Evolutionary conservation across 2,113 vertebrate genomes (phyloP).

Genomic region (Callocephalon fimbriatum): DNA sequence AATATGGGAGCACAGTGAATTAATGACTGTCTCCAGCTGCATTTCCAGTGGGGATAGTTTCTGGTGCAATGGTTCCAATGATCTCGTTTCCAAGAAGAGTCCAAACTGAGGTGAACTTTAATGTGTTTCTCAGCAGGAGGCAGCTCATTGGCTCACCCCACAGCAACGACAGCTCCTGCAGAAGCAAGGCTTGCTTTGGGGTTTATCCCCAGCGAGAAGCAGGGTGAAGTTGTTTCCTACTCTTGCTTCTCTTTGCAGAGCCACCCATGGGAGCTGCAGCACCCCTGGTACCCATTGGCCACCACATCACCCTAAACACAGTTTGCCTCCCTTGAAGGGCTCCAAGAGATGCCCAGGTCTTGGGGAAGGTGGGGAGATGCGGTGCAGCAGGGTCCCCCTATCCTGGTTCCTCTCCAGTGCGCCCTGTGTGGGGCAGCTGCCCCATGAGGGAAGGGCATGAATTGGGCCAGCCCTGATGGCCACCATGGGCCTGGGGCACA

Average conservation of each 20-base stretch:
- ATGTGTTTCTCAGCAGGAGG: neutral
- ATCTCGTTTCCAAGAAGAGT: neutral
- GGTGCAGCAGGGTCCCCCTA: neutral
- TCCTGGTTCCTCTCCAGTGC: too few relatives aligned
- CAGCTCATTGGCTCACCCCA: neutral
- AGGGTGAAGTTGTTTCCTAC: neutral
- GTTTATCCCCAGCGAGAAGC: neutral
- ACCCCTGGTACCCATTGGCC: neutral
- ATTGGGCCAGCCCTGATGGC: neutral
- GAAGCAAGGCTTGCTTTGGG: neutral
- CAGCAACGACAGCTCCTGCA: fast-evolving
- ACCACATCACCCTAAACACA: neutral
- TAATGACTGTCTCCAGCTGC: conserved; percentile 68
- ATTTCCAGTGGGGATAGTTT: neutral
- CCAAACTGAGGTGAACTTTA: neutral
- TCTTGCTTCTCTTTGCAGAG: neutral
- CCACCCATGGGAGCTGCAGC: neutral
- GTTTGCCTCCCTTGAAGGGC: neutral
- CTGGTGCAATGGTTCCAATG: neutral
- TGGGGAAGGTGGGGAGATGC: neutral
- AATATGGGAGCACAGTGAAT: conserved; percentile 75
- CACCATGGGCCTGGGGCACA: fast-evolving
- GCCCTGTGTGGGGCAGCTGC: neutral
- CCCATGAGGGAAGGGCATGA: neutral
- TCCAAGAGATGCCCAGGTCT: neutral